Conservation (phyloP, 2,113 vertebrate genomes). For the Eidolon helvum region DNA sequence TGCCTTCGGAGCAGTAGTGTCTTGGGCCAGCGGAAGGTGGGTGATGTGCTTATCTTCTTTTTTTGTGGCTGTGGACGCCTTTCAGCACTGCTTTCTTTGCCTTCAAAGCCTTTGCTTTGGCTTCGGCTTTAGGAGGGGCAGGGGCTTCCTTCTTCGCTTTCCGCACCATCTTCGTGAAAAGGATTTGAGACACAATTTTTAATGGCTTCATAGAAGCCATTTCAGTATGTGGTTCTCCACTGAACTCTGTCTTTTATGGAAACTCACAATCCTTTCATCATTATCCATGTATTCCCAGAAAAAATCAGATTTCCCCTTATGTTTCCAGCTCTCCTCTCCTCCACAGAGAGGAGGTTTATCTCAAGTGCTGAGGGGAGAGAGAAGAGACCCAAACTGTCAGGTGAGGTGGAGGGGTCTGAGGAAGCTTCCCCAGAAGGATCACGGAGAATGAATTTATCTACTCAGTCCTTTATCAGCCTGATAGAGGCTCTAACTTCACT, state of each 20-base stretch:
- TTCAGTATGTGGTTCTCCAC: neutral
- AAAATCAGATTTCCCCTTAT: neutral
- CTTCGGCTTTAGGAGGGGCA: too few species aligned
- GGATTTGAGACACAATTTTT: neutral
- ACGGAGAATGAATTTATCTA: neutral
- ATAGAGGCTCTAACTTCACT: neutral
- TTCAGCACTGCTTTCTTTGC: too few species aligned
- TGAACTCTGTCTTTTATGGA: conserved; percentile 21
- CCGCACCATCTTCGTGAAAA: too few species aligned
- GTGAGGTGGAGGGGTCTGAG: neutral
- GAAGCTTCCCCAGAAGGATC: neutral
- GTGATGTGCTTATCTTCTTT: too few species aligned
- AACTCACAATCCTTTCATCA: conserved; percentile 25
- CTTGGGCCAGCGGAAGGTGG: too few species aligned
- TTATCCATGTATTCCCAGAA: neutral
- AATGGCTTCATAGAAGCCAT: conserved; percentile 41
- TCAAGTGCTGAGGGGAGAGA: neutral
- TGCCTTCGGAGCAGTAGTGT: too few species aligned
- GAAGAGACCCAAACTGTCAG: neutral
- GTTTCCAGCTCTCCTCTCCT: neutral
- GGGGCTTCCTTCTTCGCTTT: too few species aligned
- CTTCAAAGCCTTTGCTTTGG: too few species aligned
- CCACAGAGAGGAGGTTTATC: neutral
- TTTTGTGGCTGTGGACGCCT: too few species aligned
- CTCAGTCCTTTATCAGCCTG: neutral